Base-by-base conservation (phyloP, 2,888 invertebrate species). In the Eurois occulta region DNA sequence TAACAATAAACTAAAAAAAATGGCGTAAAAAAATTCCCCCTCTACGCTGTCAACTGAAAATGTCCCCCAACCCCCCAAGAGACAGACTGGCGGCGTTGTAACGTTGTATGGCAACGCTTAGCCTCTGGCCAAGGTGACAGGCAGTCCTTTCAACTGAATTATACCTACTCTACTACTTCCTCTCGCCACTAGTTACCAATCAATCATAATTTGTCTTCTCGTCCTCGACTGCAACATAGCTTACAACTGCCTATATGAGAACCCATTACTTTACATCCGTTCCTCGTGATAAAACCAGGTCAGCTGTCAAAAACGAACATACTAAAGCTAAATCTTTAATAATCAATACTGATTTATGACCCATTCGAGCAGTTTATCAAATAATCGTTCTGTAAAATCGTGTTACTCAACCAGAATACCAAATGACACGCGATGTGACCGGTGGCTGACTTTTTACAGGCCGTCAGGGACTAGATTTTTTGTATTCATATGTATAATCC, bases 341-440 rank as follows among this genome's bases (percentile, higher is more conserved):
- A 77, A 81, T 82, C 75, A 67, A 77, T 72, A 68, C 60, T 74
- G 52, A 83, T 81, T 85, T 70, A 75, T 73, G 75, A 48, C 48
- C 64, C 68, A 78, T 35, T 76, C 52, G 78, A 76, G 75, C 75
- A 78, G 64, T 80, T 85, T 58, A 84, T 86, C 79, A 83, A 86
- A 80, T 74, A 81, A 84, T 78, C 71, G 76, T 84, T 88, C 90
- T 87, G 87, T 88, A 83, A 88, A 89, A 87, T 83, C 83, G 83
- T 62, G 89, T 92, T 93, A 87, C 89, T 75, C 76, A 90, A 92
- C 86, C 75, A 64, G 93, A 93, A 94, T 94, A 93, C 80, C 87
- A 94, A 94, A 94, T 94, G 93, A 93, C 95, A 95, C 94, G 95
- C 95, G 87, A 93, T 82, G 88, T 75, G 75, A 86, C 52, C 46